Percentiles rank a stretch among this genome's conserved stretches.
Evolutionary conservation across 2,113 vertebrate species (phyloP).

Genomic region (Lamprotornis superbus): DNA sequence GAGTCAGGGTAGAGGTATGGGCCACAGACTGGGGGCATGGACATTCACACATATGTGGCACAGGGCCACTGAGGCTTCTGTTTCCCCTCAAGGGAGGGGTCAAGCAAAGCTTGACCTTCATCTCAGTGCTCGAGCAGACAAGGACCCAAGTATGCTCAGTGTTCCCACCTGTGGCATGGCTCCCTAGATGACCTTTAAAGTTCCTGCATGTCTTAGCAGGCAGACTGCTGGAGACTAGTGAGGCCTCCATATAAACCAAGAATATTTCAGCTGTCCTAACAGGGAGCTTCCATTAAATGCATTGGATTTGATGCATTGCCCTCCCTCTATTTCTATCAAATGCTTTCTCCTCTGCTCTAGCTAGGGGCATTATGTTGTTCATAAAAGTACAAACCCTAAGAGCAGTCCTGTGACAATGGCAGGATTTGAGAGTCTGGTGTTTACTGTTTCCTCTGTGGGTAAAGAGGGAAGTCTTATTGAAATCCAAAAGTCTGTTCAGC

Average conservation of each 20-base stretch:
- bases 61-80: not conserved
- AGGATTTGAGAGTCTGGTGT: not conserved
- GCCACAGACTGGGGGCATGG: not conserved
- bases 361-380: not conserved
- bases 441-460: not conserved
- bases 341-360: not conserved
- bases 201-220: not conserved
- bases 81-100: not conserved
- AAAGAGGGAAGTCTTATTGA: not conserved
- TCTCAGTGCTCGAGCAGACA: not conserved
- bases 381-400: not conserved
- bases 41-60: not conserved
- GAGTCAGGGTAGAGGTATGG: no score
- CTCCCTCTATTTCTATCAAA: not conserved
- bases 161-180: not conserved
- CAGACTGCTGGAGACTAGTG: not conserved
- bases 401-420: not conserved
- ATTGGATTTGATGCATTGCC: not conserved
- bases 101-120: not conserved
- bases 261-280: not conserved
- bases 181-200: not conserved
- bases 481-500: not conserved
- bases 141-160: not conserved
- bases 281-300: not conserved
- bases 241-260: not conserved